These are phyloP conservation scores for Micrastur ruficollis DNA, from an alignment of 2,797 vertebrate genomes.

Conservation along the genomic window DNA sequence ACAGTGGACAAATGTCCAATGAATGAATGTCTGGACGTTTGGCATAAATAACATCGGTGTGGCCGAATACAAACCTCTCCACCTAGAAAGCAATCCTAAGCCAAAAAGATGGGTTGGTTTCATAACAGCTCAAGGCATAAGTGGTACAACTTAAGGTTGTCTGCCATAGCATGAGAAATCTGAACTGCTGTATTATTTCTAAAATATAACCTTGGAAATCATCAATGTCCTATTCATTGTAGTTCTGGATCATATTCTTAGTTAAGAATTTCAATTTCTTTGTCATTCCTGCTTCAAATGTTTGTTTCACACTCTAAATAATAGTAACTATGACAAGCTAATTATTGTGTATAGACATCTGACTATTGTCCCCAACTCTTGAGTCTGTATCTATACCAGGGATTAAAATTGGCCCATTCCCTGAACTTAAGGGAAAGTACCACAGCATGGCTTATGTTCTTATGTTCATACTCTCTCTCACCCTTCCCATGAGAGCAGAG, in stretches of 20 bases:
- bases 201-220: neutral
- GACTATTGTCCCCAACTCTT: neutral
- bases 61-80: neutral
- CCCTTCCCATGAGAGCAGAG: neutral
- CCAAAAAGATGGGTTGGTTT: neutral
- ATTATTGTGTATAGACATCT: neutral
- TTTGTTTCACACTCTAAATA: neutral
- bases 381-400: neutral
- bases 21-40: neutral
- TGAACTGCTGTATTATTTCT: neutral
- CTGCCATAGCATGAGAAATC: neutral
- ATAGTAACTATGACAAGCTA: neutral
- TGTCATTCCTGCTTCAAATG: neutral
- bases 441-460: neutral
- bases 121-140: neutral
- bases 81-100: neutral
- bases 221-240: neutral
- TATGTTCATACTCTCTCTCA: neutral
- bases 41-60: neutral
- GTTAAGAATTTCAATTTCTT: neutral
- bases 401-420: neutral
- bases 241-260: neutral
- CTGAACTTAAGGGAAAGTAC: neutral
- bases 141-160: neutral
- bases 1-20: neutral